phyloP scores from a whole-genome alignment of 1,140 invertebrate species.

The Drosophila nebulosa region DNA sequence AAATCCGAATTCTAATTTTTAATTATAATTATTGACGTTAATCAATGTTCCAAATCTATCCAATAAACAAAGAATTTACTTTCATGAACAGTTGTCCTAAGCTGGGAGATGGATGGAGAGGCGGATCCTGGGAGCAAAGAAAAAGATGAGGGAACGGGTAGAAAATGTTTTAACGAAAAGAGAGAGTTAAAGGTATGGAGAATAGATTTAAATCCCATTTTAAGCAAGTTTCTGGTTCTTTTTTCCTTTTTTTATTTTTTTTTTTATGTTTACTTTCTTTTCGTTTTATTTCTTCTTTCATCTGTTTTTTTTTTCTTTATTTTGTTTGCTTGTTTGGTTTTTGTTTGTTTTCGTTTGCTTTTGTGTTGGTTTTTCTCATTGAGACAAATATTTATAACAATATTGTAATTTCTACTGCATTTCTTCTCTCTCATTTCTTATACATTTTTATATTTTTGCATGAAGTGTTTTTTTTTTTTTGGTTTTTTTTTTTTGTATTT shows the following conservation, averaged over 20 bases:
- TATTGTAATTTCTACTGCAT: constrained; percentile 69
- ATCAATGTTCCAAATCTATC: background rate
- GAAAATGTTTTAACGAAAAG: no score
- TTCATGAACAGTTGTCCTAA: no score
- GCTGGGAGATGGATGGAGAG: no score
- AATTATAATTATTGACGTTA: background rate
- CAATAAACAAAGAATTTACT: no score
- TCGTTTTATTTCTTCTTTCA: constrained; percentile 45
- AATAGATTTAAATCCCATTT: no score
- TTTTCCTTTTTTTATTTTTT: constrained; percentile 47
- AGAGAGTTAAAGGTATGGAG: no score
- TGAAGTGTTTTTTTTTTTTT: constrained; percentile 13
- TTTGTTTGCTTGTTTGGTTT: constrained; percentile 51
- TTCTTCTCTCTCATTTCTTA: constrained; percentile 26
- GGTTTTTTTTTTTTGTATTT: constrained; percentile 13
- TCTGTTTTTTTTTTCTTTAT: constrained; percentile 40
- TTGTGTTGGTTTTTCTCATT: constrained; percentile 58
- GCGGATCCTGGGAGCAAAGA: no score
- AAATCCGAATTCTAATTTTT: background rate
- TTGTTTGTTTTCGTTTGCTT: constrained; percentile 33
- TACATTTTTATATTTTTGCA: constrained; percentile 23
- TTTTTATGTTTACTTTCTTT: constrained; percentile 30
- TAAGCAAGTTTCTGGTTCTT: background rate
- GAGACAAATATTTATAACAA: constrained; percentile 78
- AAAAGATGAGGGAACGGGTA: no score